Evolutionary conservation across 2,888 invertebrate species (phyloP).

Genomic region (Limulus polyphemus): DNA sequence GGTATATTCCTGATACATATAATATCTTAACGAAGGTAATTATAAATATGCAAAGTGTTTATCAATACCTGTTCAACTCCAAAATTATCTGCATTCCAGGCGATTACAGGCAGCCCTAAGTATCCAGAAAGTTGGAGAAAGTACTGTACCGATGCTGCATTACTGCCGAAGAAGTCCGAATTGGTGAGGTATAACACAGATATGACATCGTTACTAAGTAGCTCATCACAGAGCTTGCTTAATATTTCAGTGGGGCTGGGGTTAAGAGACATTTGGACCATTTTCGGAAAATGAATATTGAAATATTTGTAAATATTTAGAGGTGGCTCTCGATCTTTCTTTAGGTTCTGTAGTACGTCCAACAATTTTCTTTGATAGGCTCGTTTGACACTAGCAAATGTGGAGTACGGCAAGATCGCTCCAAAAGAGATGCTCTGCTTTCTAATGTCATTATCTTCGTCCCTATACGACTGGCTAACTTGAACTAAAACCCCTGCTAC

Average conservation of each 20-base stretch:
- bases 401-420: conserved; percentile 24
- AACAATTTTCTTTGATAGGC: conserved; percentile 21
- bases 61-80: conserved; percentile 50
- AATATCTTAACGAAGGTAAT: too few species aligned
- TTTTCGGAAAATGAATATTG: conserved; percentile 10
- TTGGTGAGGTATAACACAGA: conserved; percentile 83
- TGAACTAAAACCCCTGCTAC: too few species aligned
- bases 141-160: conserved; percentile 86
- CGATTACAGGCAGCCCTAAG: conserved; percentile 87
- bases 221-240: conserved; percentile 30
- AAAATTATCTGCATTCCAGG: conserved; percentile 96
- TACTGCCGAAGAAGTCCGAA: conserved; percentile 77
- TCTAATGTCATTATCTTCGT: too few species aligned
- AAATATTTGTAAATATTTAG: conserved; percentile 17
- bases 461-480: too few species aligned
- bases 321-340: conserved; percentile 13
- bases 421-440: conserved; percentile 21
- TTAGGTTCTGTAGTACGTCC: conserved; percentile 20
- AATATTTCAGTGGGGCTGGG: conserved; percentile 31
- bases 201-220: conserved; percentile 29
- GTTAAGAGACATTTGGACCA: conserved; percentile 39
- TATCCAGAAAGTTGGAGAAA: conserved; percentile 85
- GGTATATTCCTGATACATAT: too few species aligned
- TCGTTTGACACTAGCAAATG: conserved; percentile 20
- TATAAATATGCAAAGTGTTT: too few species aligned